Conservation (phyloP, 2,797 vertebrate species). For the Squalus acanthias region DNA sequence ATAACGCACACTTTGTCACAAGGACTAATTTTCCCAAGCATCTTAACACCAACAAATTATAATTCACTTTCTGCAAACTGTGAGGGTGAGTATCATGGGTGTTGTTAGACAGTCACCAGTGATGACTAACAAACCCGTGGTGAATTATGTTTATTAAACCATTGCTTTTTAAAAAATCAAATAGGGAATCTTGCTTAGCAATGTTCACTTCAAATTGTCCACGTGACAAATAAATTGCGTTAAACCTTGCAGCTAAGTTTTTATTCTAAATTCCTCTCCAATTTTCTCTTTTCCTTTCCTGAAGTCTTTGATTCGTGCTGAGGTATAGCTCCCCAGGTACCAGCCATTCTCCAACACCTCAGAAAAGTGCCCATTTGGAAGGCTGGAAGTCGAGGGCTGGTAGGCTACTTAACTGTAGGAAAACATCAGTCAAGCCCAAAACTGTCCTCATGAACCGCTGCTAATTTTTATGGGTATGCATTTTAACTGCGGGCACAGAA, state of each 20-base stretch:
- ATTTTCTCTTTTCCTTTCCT: neutral
- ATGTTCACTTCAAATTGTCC: neutral
- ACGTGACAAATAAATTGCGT: neutral
- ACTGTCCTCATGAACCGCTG: neutral
- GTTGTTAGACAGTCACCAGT: neutral
- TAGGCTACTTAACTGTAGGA: neutral
- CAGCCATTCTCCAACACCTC: neutral
- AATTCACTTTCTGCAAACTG: neutral
- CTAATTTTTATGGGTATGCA: neutral
- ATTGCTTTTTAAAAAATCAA: neutral
- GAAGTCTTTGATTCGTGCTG: neutral
- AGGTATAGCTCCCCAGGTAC: neutral
- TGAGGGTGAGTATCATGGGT: neutral
- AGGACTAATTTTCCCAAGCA: neutral
- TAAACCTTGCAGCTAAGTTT: neutral
- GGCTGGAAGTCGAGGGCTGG: neutral
- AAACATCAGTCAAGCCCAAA: neutral
- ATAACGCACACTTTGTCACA: neutral
- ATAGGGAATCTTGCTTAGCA: neutral
- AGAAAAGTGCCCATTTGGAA: neutral
- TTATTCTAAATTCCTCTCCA: neutral
- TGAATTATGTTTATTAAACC: conserved; percentile 1
- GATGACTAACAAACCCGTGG: neutral
- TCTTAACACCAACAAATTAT: neutral
- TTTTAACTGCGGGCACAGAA: neutral